These are phyloP conservation scores for Salmo trutta DNA, from an alignment of 2,797 vertebrate genomes.

Conservation along the genomic window DNA sequence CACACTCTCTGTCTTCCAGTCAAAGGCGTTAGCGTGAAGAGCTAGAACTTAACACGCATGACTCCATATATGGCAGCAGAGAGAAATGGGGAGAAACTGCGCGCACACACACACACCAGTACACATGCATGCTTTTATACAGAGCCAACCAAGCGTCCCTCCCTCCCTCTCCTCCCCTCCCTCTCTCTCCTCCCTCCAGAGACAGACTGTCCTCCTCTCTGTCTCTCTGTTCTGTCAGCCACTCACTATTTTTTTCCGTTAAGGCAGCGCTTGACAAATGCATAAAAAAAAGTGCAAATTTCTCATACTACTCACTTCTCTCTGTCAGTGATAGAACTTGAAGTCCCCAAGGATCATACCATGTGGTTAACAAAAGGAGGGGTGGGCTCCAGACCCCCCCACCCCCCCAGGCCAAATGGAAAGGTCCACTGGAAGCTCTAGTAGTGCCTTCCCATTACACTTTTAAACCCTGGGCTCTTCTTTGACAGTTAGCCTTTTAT, in stretches of 20 bases:
- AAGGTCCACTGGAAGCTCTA: slow-evolving; percentile 8
- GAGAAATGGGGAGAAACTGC: slow-evolving; percentile 22
- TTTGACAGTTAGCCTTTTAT: slow-evolving; percentile 36
- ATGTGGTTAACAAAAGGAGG: slow-evolving; percentile 11
- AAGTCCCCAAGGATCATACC: slow-evolving; percentile 48
- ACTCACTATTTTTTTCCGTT: slow-evolving; percentile 34
- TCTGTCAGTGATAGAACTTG: slow-evolving; percentile 36
- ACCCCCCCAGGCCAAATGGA: too few relatives aligned
- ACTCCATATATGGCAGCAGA: slow-evolving; percentile 69
- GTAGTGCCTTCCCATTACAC: slow-evolving; percentile 12
- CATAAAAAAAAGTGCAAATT: slow-evolving; percentile 60
- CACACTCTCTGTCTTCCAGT: too few relatives aligned
- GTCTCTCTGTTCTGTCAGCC: slow-evolving; percentile 30
- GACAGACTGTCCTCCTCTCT: slow-evolving; percentile 6
- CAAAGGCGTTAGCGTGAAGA: slow-evolving; percentile 58
- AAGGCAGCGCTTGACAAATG: slow-evolving; percentile 59
- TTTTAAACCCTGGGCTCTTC: slow-evolving; percentile 28
- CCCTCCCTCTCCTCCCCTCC: slow-evolving; percentile 38
- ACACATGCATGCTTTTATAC: slow-evolving; percentile 64
- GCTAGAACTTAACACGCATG: slow-evolving; percentile 67
- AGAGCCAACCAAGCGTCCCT: slow-evolving; percentile 54
- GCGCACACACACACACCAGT: slow-evolving; percentile 25
- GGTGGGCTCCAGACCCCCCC: neutral
- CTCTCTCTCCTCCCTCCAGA: neutral
- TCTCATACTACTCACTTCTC: slow-evolving; percentile 8